Evolutionary conservation across 2,113 vertebrate species (phyloP), one percentile per base, ranked within the genome.

Genomic region (Setophaga coronata): DNA sequence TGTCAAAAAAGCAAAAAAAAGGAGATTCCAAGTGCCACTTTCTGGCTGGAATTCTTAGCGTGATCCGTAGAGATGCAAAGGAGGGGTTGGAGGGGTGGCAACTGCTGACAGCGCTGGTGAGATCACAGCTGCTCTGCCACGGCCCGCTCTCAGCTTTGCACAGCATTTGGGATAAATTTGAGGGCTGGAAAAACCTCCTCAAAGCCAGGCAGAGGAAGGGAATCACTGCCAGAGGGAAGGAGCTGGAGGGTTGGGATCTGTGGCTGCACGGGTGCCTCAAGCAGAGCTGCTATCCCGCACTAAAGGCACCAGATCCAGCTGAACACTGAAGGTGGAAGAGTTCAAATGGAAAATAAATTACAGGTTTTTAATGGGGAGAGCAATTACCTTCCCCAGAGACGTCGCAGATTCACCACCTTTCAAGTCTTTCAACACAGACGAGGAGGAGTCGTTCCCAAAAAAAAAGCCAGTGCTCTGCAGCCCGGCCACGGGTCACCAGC

Each of bases 321-420:
- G 77, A 42, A 54, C n/a, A 2, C 0, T 5, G 48, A 56, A 33
- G 53, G 43, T 34, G 29, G 76, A 78, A 38, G 82, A 65, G 81
- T 72, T 85, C 73, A 82, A 72, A 65, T 71, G 81, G 61, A 61
- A 84, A 89, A 94, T 42, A 89, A 96, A 95, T 87, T 14, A 82
- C 80, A 56, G 82, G 65, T 16, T 82, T 89, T 91, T 89, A 83
- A 42, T 19, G 65, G 73, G 48, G 60, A n/a, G 47, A 60, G 86
- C 73, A 93, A 95, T 95, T 92, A 93, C 82, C 90, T 65, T 57
- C 73, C 84, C 1, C 8, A 82, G 79, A 82, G 73, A 93, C 9
- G 10, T 48, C 9, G 77, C 4, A 51, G 51, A 53, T 89, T 79
- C 81, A 33, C 91, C 89, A 48, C 91, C 85, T 95, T 90, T 77